These are phyloP conservation scores for Hemitrygon akajei DNA, from an alignment of 2,797 vertebrate genomes.

Conservation along the genomic window DNA sequence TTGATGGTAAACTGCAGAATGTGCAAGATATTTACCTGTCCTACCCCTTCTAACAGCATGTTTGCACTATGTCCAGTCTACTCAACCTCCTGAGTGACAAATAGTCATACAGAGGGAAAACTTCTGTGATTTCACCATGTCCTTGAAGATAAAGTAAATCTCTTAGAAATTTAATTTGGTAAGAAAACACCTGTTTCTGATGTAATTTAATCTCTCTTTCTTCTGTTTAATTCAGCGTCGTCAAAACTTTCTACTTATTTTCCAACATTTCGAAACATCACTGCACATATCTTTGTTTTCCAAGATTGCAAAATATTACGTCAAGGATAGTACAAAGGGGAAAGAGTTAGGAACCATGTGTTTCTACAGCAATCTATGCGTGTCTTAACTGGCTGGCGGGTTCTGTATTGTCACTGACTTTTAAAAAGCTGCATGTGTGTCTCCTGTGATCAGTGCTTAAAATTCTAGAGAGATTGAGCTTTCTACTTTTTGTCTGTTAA, in stretches of 20 bases:
- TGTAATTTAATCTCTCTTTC: too few relatives aligned
- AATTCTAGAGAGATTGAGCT: background rate
- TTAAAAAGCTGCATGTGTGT: background rate
- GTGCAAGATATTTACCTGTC: too few relatives aligned
- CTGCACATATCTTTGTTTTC: background rate
- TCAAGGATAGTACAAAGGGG: background rate
- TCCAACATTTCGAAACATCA: background rate
- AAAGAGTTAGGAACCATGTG: background rate
- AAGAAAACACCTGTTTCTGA: background rate
- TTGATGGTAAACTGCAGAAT: background rate
- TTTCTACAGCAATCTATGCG: background rate
- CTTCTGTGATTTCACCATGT: background rate
- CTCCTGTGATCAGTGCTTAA: constrained; percentile 8
- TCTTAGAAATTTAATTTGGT: background rate
- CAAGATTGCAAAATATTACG: background rate
- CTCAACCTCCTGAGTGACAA: background rate
- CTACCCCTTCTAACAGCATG: background rate
- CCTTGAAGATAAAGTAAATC: background rate
- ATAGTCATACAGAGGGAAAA: background rate
- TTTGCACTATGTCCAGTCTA: background rate
- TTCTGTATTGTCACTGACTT: background rate
- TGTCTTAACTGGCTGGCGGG: background rate
- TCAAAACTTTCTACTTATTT: background rate
- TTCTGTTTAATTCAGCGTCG: too few relatives aligned
- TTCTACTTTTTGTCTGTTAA: background rate